Conservation (phyloP, 2,113 vertebrate genomes). For the Chaenogobius annularis region DNA sequence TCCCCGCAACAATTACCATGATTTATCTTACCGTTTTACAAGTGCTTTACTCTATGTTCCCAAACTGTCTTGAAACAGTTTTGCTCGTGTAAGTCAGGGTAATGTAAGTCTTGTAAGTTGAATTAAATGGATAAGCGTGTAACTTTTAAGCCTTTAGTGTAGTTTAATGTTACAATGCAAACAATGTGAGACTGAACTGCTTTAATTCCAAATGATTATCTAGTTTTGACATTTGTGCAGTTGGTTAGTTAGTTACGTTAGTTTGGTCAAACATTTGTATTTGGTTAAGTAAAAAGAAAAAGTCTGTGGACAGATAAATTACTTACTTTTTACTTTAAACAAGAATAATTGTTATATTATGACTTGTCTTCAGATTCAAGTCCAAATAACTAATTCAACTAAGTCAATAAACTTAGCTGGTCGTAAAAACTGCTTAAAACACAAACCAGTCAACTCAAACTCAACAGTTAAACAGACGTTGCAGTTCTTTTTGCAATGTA, state of each 20-base stretch:
- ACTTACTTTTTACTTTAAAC: neutral
- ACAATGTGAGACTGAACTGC: neutral
- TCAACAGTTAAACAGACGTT: no score
- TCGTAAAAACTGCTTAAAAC: neutral
- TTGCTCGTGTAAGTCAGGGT: neutral
- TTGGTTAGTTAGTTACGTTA: no score
- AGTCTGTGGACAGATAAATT: neutral
- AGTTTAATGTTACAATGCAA: neutral
- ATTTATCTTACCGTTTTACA: neutral
- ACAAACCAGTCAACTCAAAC: neutral
- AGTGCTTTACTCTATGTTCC: neutral
- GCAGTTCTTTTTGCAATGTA: no score
- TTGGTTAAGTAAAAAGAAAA: neutral
- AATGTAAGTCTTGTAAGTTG: neutral
- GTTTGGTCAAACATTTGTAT: no score
- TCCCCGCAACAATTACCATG: constrained; percentile 1
- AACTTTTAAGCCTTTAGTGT: neutral
- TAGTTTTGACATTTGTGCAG: no score
- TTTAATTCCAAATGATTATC: no score
- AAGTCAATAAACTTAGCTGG: neutral
- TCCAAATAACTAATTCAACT: neutral
- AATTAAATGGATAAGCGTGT: no score
- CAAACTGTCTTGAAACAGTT: neutral
- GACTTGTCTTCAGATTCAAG: no score
- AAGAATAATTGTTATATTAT: neutral